A percentile compares a stretch with the other conserved stretches of the same genome.
Conservation (phyloP, 1,140 invertebrate species). For the Bombus impatiens region DNA sequence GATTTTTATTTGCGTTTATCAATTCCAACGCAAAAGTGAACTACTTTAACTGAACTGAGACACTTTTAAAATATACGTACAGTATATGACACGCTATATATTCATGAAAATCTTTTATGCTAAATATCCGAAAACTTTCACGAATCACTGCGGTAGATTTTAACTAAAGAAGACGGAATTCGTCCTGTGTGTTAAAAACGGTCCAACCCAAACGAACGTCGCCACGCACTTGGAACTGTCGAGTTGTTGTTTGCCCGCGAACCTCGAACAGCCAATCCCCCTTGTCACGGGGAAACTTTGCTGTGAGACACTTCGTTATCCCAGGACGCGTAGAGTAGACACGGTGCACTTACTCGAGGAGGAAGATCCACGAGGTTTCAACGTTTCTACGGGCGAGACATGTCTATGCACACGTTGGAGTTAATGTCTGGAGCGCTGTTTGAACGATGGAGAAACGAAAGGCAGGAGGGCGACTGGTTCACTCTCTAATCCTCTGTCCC, state of each 20-base stretch:
- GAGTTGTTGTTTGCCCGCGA: background rate
- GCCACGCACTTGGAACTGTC: background rate
- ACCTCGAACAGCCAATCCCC: background rate
- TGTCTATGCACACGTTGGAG: background rate
- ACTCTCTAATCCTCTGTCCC: slow-evolving; percentile 52
- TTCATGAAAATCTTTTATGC: too few species aligned
- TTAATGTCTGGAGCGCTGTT: slow-evolving; percentile 47
- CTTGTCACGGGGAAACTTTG: background rate
- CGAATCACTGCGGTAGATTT: background rate
- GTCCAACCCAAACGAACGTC: background rate
- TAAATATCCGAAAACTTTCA: background rate
- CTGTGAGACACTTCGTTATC: background rate
- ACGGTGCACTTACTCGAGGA: background rate
- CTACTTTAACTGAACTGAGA: background rate
- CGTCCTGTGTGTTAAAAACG: background rate
- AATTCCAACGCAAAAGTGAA: background rate
- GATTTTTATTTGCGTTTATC: too few species aligned
- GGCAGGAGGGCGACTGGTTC: slow-evolving; percentile 62
- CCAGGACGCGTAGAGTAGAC: background rate
- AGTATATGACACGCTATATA: too few species aligned
- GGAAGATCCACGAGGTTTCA: background rate
- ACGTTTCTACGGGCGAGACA: background rate
- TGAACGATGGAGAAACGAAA: slow-evolving; percentile 63
- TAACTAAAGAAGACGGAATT: background rate
- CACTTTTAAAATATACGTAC: background rate